Evolutionary conservation across 2,113 vertebrate genomes (phyloP).

Genomic region (Pan troglodytes): NHGRI_mPanTro3-v2.1_pri NC_072408.2:101456001-101456500

Average conservation of each 20-base stretch:
- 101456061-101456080: too few relatives aligned
- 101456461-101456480: background rate
- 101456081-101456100: too few relatives aligned
- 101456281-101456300: conserved; percentile 7
- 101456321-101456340: background rate
- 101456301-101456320: background rate
- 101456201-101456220: background rate
- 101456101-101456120: too few relatives aligned
- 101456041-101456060: too few relatives aligned
- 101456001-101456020: too few relatives aligned
- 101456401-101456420: background rate
- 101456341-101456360: background rate
- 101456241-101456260: background rate
- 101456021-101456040: too few relatives aligned
- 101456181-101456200: background rate
- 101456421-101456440: background rate
- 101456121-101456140: too few relatives aligned
- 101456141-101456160: too few relatives aligned
- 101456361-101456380: background rate
- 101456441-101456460: background rate
- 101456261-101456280: background rate
- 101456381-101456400: background rate
- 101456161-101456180: too few relatives aligned
- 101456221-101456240: background rate
- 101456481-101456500: background rate